Evolutionary conservation across 2,113 vertebrate species (phyloP), one percentile per base, ranked within the genome.

Genomic region (Leptodactylus fuscus): DNA sequence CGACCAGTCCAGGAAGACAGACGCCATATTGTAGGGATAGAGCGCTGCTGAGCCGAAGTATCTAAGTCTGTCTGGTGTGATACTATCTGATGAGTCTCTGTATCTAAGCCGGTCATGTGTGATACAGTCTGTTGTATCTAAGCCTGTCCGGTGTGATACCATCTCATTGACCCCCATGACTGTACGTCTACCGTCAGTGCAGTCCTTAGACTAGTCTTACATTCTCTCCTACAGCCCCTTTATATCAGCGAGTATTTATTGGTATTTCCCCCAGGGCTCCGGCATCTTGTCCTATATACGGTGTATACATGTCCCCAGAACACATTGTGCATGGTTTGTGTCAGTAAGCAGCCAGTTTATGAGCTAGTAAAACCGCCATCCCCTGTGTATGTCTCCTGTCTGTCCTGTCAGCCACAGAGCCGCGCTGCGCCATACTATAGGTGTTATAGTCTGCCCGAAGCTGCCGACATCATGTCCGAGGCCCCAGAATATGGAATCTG

Each of bases 361-460:
- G 60, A 71, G 46, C 83, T 46, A 53, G 49, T 70, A 85, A 85
- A 85, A 85, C 16, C 27, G 46, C 41, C 11, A 5, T 12, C 24
- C 48, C 48, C 51, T 80, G 36, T 81, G 60, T 73, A 73, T 15
- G 76, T 69, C 48, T 60, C 27, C 67, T 71, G 78, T 55, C 84
- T 58, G 53, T 60, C 27, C 67, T 71, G 78, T 55, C 77, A 48
- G n/a, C 38, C 53, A 18, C 13, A 6, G 46, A 41, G 12, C 36
- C 2, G n/a, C 4, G 10, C 22, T 9, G 75, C n/a, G 38, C 46
- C 5, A 20, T 12, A 49, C 46, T 20, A 6, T 29, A 85, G 77
- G 84, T 81, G 65, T 73, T 24, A 85, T 13, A 71, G 34, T 71
- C 15, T 81, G 84, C 75, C 60, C 29, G 4, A 24, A 65, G 62